Conservation (phyloP, 2,113 vertebrate genomes). For the Sander lucioperca region DNA sequence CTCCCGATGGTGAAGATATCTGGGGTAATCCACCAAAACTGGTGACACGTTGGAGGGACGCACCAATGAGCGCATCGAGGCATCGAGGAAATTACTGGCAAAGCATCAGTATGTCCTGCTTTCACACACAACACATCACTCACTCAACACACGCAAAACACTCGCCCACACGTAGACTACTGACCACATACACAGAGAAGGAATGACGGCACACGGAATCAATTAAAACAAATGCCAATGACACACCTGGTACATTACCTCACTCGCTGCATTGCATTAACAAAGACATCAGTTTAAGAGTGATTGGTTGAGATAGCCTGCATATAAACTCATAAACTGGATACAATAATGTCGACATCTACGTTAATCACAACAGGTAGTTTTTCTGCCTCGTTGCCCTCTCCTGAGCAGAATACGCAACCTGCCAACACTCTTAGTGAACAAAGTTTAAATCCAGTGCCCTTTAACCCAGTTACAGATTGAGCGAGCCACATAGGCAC, state of each 20-base stretch:
- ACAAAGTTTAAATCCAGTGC: constrained; percentile 53
- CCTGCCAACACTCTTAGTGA: not conserved
- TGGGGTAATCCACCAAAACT: constrained; percentile 86
- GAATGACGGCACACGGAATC: not conserved
- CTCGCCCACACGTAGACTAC: constrained; percentile 2
- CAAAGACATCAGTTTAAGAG: not conserved
- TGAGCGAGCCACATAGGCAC: not conserved
- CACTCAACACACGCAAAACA: constrained; percentile 31
- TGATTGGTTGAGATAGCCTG: not conserved
- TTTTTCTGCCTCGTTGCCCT: constrained; percentile 32
- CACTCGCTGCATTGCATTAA: not conserved
- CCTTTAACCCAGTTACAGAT: constrained; percentile 59
- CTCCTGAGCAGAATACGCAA: constrained; percentile 1
- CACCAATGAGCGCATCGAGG: constrained; percentile 83
- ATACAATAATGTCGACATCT: not conserved
- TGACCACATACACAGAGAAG: not conserved
- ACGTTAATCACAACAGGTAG: not conserved
- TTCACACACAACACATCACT: constrained; percentile 41
- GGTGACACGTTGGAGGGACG: constrained; percentile 83
- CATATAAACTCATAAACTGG: not conserved
- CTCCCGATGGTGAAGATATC: constrained; percentile 74
- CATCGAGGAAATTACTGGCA: constrained; percentile 70
- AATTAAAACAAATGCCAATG: not conserved
- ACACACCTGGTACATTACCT: not conserved
- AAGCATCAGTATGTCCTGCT: constrained; percentile 36